These are phyloP conservation scores for Tragelaphus scriptus DNA, from an alignment of 2,113 vertebrate species.

Conservation along the genomic window DNA sequence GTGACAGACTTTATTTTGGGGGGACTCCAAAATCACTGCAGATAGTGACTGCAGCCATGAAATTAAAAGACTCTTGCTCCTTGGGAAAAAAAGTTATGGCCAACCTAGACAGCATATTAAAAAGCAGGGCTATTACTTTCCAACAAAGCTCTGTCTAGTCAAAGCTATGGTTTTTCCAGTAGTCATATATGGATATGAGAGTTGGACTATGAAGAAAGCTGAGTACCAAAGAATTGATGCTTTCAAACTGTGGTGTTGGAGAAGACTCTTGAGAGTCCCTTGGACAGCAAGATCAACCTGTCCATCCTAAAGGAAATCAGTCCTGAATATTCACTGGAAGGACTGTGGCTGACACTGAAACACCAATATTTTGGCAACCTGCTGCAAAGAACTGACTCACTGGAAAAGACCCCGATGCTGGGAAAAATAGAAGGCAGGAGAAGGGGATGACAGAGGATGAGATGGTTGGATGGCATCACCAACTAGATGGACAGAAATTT, in stretches of 20 bases:
- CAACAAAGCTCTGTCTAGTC: neutral
- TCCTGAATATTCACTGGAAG: neutral
- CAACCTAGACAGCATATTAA: neutral
- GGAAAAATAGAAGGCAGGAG: neutral
- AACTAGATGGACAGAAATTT: neutral
- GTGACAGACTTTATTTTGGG: neutral
- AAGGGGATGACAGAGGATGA: neutral
- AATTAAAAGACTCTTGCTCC: neutral
- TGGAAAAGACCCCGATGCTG: neutral
- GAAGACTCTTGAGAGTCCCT: neutral
- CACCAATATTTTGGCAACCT: neutral
- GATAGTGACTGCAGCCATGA: neutral
- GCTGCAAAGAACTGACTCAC: neutral
- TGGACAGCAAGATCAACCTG: neutral
- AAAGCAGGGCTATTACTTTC: neutral
- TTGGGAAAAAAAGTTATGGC: neutral
- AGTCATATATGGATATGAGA: neutral
- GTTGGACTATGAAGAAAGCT: neutral
- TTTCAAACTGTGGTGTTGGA: neutral
- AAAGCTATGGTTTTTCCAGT: neutral
- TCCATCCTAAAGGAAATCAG: neutral
- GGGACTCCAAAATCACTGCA: neutral
- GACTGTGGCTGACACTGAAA: neutral
- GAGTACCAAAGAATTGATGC: neutral
- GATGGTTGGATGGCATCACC: neutral